Base-by-base conservation (phyloP, 2,888 invertebrate genomes). In the Cenopis cana region DNA sequence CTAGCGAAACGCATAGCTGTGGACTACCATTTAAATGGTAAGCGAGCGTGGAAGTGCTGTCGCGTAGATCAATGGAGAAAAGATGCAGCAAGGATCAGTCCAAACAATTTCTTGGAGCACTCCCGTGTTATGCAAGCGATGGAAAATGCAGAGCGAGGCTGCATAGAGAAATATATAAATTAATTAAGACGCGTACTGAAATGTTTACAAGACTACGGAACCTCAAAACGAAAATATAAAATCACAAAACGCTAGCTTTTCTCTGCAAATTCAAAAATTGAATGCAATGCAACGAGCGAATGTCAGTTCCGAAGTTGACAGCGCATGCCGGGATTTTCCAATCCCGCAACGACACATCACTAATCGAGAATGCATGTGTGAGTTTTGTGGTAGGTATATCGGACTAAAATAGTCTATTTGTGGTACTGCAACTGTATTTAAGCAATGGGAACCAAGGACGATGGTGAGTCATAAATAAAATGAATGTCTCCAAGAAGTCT, bases 401-500 rank as follows among this genome's bases (percentile, higher is more conserved):
- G 33, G 49, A 6, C 60, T 12, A 29, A 33, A 33, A 33, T 50
- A 33, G 17, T 17, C 17, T 17, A 11, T n/a, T 33, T n/a, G 46
- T 6, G 8, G n/a, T 14, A 46, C 46, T 46, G n/a, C 46, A 46
- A n/a, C n/a, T 46, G n/a, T 46, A 46, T 46, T 46, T 46, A 46
- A 46, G 46, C n/a, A 46, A 46, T 46, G 46, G 46, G 46, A n/a
- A 46, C n/a, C 46, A 50, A 50, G 50, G 50, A 18, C 50, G 18
- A 10, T 46, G 46, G 14, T 49, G 49, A 49, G 50, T 50, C 50
- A 50, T 18, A 8, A 46, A n/a, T 5, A 46, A 33, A 46, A 46
- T n/a, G 46, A n/a, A 14, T 8, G 46, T 46, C 46, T n/a, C 33
- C 33, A 33, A 33, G 8, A 33, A n/a, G n/a, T n/a, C n/a, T n/a